These are phyloP conservation scores for Lasioglossum morio DNA, from an alignment of 2,888 invertebrate genomes.

Conservation along the genomic window DNA sequence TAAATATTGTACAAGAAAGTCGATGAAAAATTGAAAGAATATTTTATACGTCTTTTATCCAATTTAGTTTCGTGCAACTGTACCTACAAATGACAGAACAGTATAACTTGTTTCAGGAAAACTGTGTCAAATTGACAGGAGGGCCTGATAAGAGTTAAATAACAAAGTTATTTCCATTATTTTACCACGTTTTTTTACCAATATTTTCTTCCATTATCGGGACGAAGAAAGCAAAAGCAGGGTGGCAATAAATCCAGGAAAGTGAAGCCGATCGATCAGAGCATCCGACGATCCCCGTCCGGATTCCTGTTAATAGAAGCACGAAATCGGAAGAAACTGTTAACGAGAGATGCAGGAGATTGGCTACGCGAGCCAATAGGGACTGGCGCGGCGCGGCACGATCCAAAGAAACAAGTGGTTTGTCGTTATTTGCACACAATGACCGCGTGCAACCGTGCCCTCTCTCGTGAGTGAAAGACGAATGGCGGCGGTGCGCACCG, in stretches of 20 bases:
- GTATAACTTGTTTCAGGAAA: too few relatives aligned
- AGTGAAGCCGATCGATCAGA: not conserved
- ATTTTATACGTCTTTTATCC: not conserved
- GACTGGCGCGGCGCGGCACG: conserved; percentile 54
- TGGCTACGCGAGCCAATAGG: conserved; percentile 21
- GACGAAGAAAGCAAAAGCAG: not conserved
- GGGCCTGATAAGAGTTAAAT: not conserved
- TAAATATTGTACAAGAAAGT: not conserved
- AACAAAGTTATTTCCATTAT: not conserved
- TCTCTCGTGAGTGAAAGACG: conserved; percentile 57
- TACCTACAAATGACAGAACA: too few relatives aligned
- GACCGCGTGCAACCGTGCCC: conserved; percentile 36
- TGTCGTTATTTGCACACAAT: conserved; percentile 68
- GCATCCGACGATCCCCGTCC: not conserved
- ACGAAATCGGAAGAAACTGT: conserved; percentile 58
- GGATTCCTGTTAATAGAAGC: conserved; percentile 38
- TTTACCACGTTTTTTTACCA: not conserved
- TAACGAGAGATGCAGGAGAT: conserved; percentile 57
- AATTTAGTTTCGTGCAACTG: too few relatives aligned
- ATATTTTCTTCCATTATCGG: not conserved
- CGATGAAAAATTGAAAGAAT: not conserved
- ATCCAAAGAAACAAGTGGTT: conserved; percentile 62
- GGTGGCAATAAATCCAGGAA: conserved; percentile 15
- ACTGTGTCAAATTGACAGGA: too few relatives aligned
- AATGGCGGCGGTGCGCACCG: conserved; percentile 41